Base-by-base conservation (phyloP, 2,888 invertebrate genomes). In the Stenurella melanura region DNA sequence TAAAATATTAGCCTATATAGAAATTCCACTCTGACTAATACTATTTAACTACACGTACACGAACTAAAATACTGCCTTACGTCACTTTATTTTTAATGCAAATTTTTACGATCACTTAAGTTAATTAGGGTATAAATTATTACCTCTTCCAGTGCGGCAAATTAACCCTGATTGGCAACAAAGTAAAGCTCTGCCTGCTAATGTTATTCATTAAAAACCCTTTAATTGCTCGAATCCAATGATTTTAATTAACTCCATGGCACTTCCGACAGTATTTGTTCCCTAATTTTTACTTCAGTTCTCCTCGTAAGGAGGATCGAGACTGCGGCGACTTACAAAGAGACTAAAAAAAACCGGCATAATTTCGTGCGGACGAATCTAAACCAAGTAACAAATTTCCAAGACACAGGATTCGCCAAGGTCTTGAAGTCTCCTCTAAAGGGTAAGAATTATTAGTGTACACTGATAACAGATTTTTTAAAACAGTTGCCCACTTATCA, bases 171-270 rank as follows among this genome's bases (percentile, higher is more conserved):
- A 50, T 50, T 17, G n/a, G 50, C 50, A 50, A 50, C 50, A n/a
- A 50, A 50, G 50, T n/a, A 50, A 50, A 50, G 50, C 50, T 50
- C 4, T 50, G 50, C 50, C 50, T 50, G 12, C n/a, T 50, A n/a
- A 50, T 50, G 50, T 50, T 50, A 50, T 50, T 50, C 50, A 50
- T n/a, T 50, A 50, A 50, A 50, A 50, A n/a, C 50, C 50, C 3
- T 50, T 50, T 50, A 50, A 50, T 50, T 50, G 50, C 50, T n/a
- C n/a, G 5, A n/a, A 50, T 15, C 50, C 50, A 50, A 50, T 6
- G 7, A 50, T 50, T 50, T 50, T 50, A 50, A 50, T 50, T 50
- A 50, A 50, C 4, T 50, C n/a, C n/a, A 12, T 42, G 15, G 50
- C n/a, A 50, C 50, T 50, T 50, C n/a, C n/a, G n/a, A 6, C 50